Base-by-base conservation (phyloP, 1,140 invertebrate species). In the Luehdorfia chinensis region DNA sequence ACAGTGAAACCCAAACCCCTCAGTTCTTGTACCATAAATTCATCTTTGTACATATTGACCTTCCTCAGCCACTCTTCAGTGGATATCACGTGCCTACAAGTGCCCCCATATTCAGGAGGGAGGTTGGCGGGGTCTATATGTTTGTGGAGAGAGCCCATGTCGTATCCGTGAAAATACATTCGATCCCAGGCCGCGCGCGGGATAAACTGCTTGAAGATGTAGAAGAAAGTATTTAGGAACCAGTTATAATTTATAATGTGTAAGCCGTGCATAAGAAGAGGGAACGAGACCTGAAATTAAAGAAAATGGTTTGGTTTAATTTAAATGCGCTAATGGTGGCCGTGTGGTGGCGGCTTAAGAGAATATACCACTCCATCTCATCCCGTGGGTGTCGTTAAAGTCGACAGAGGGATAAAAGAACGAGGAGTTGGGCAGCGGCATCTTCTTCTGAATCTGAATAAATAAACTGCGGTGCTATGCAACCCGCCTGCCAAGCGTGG, bases 171-270 rank as follows among this genome's bases (percentile, higher is more conserved):
- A 66, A 95, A 93, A 66, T 91, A 93, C 8, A 95, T 88, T 28
- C 87, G 90, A n/a, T 90, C 87, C 62, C 89, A 89, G 86, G 93
- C 94, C 14, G 89, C 81, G 6, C 89, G 71, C 44, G 91, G 91
- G 12, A 95, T 80, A 16, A 95, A 89, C 2, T 93, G 93, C 65
- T 94, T 94, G 71, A 95, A 94, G 2, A 94, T 16, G 49, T 76
- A 77, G 65, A 91, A 94, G 18, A 93, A 91, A 1, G 92, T 90
- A 55, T 93, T 92, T 55, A 95, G 93, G 0, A 94, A 72, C 92
- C 93, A 94, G 1, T 92, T 93, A 69, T 95, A 93, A 55, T 93
- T 90, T 0, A 95, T 84, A 14, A 95, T 92, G 76, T 95, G 94
- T 11, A 94, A 88, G 0, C 91, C 90, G 48, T 92, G 84, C 4